Evolutionary conservation across 2,113 vertebrate species (phyloP).

Genomic region (Pristiophorus japonicus): DNA sequence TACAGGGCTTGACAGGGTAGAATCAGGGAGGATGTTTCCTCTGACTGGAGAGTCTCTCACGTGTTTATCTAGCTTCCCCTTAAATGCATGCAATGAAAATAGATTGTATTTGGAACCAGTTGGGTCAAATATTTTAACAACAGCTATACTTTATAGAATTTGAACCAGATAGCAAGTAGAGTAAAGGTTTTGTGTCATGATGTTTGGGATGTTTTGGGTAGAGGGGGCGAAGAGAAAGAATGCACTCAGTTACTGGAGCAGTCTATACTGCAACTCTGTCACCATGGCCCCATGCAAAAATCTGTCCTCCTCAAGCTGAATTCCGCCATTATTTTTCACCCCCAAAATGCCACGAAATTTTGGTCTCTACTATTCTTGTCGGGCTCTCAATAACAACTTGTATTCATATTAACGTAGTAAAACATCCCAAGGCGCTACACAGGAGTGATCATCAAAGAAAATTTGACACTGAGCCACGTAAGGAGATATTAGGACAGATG

Average conservation of each 20-base stretch:
- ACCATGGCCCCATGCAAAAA: neutral
- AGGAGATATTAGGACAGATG: too few species aligned
- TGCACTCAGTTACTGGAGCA: neutral
- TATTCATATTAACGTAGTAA: too few species aligned
- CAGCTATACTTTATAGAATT: neutral
- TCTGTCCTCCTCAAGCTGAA: neutral
- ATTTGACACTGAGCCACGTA: too few species aligned
- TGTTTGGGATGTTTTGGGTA: neutral
- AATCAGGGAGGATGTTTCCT: too few species aligned
- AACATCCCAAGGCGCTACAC: too few species aligned
- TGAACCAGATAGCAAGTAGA: neutral
- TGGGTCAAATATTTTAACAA: neutral
- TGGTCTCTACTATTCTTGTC: too few species aligned
- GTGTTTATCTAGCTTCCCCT: neutral
- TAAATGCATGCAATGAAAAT: neutral
- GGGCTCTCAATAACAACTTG: too few species aligned
- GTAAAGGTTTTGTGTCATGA: neutral
- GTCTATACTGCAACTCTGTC: neutral
- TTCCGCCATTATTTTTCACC: neutral
- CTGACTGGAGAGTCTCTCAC: too few species aligned
- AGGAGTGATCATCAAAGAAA: too few species aligned
- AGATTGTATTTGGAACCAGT: neutral
- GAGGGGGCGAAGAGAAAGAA: neutral
- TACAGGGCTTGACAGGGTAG: too few species aligned
- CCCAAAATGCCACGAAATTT: neutral